phyloP scores from a whole-genome alignment of 2,113 vertebrate genomes.

The Hemichromis elongatus region DNA sequence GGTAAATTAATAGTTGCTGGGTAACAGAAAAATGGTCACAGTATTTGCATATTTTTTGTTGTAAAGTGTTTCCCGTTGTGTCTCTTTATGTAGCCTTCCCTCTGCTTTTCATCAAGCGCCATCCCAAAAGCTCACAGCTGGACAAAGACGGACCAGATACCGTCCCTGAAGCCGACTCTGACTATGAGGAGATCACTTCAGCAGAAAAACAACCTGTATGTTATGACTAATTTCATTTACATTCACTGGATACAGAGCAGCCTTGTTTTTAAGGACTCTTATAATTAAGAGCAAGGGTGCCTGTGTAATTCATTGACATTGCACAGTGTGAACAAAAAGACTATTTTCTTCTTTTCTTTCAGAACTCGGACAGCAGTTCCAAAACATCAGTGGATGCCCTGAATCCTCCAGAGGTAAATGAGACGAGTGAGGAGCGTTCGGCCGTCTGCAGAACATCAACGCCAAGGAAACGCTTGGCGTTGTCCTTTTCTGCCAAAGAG shows the following conservation, averaged over 20 bases:
- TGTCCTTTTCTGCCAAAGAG: slow-evolving; percentile 59
- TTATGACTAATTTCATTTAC: accelerated
- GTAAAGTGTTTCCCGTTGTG: background rate
- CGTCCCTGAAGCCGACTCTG: slow-evolving; percentile 52
- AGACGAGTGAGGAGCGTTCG: background rate
- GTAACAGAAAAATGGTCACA: background rate
- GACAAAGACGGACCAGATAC: slow-evolving; percentile 26
- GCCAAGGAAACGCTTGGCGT: slow-evolving; percentile 52
- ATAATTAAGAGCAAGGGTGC: background rate
- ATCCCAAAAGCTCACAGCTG: slow-evolving; percentile 5
- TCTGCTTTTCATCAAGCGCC: slow-evolving; percentile 60
- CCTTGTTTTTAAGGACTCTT: background rate
- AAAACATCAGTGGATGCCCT: background rate
- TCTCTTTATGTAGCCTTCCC: slow-evolving; percentile 60
- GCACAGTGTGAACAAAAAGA: background rate
- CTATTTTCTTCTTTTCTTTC: background rate
- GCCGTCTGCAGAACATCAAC: background rate
- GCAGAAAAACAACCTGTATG: slow-evolving; percentile 30
- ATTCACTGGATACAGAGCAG: background rate
- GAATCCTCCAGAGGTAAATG: background rate
- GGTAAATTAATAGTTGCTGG: background rate
- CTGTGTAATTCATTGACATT: background rate
- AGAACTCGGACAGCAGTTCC: background rate
- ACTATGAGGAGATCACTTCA: slow-evolving; percentile 57
- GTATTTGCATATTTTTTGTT: background rate